A percentile compares a stretch with the other conserved stretches of the same genome.
These are phyloP conservation scores for Drosophila barbarae DNA, from an alignment of 2,888 invertebrate species.

Conservation along the genomic window DNA sequence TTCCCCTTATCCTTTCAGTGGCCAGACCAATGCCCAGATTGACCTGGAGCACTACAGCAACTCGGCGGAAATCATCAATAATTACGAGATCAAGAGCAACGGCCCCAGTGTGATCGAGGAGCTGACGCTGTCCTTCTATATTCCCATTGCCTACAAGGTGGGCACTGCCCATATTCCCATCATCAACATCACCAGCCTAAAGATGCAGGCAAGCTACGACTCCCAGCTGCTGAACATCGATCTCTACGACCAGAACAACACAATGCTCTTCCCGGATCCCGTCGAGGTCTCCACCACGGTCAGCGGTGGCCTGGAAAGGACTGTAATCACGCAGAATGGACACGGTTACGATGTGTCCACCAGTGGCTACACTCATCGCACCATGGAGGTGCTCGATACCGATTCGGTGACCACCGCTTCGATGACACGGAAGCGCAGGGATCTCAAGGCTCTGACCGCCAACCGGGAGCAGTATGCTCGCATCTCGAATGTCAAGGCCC, in stretches of 20 bases:
- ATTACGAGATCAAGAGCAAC: constrained; percentile 78
- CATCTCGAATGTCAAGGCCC: constrained; percentile 71
- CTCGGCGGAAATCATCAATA: constrained; percentile 73
- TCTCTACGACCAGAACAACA: constrained; percentile 76
- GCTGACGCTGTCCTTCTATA: constrained; percentile 73
- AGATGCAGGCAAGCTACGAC: constrained; percentile 76
- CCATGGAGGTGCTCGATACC: constrained; percentile 45
- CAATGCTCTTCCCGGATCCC: constrained; percentile 74
- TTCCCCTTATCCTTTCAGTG: constrained; percentile 49
- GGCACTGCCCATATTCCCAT: constrained; percentile 69
- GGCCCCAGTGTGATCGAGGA: constrained; percentile 78
- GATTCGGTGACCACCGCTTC: constrained; percentile 63
- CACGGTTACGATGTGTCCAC: constrained; percentile 55
- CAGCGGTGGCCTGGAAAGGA: constrained; percentile 27
- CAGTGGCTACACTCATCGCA: constrained; percentile 59
- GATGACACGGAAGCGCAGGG: constrained; percentile 67
- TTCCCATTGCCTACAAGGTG: constrained; percentile 78
- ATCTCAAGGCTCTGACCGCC: constrained; percentile 63
- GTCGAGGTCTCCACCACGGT: constrained; percentile 63
- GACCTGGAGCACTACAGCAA: constrained; percentile 75
- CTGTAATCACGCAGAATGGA: constrained; percentile 45
- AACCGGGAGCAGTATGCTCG: constrained; percentile 76
- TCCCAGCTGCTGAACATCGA: constrained; percentile 72
- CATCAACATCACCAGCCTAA: constrained; percentile 76
- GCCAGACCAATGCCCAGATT: constrained; percentile 71